These are phyloP conservation scores for Osmerus mordax DNA, from an alignment of 2,113 vertebrate species.

Conservation along the genomic window DNA sequence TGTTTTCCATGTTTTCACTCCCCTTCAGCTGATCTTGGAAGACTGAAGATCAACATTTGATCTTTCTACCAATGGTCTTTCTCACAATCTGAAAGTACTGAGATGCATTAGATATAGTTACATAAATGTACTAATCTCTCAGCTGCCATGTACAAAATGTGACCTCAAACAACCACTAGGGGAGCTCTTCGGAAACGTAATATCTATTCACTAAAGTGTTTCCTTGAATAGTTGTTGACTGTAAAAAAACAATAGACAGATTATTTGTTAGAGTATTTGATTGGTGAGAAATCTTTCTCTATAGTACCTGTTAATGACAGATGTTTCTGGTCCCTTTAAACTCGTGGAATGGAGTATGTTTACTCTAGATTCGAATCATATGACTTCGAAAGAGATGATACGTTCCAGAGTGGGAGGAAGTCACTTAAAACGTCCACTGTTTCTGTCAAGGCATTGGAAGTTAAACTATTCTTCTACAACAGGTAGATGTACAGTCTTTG, in stretches of 20 bases:
- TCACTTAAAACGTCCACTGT: conserved; percentile 15
- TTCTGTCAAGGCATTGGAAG: conserved; percentile 35
- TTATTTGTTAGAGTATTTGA: background rate
- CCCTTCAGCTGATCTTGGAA: too few relatives aligned
- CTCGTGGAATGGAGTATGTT: conserved; percentile 51
- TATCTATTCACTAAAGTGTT: too few relatives aligned
- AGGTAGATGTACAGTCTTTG: conserved; percentile 38
- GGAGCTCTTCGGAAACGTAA: too few relatives aligned
- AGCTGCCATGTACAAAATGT: too few relatives aligned
- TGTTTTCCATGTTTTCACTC: too few relatives aligned
- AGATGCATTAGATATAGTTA: too few relatives aligned
- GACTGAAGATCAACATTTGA: too few relatives aligned
- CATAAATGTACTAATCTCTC: too few relatives aligned
- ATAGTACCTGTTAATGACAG: background rate
- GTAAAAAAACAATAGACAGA: background rate
- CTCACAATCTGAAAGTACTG: too few relatives aligned
- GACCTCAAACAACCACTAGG: too few relatives aligned
- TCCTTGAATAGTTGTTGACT: too few relatives aligned
- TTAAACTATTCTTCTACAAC: conserved; percentile 70
- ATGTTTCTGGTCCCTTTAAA: background rate
- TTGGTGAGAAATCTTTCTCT: background rate
- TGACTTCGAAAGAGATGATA: conserved; percentile 55
- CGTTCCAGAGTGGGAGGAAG: conserved; percentile 55
- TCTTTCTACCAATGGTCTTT: too few relatives aligned
- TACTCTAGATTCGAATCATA: conserved; percentile 61